Conservation (phyloP, 2,888 invertebrate genomes). For the Agrotis exclamationis region DNA sequence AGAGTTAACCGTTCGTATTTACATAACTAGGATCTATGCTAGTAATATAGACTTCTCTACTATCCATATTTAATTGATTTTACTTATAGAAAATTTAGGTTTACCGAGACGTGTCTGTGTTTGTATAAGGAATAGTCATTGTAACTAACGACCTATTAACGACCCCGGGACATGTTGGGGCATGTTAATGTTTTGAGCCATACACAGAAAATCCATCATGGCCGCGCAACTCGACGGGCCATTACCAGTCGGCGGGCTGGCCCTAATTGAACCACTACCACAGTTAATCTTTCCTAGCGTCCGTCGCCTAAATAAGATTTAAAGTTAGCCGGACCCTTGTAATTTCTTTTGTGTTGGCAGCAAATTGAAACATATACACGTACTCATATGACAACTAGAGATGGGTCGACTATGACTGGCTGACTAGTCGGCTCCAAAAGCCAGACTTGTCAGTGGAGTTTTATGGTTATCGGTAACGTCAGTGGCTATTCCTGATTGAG, state of each 20-base stretch:
- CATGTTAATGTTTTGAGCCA: conserved; percentile 37
- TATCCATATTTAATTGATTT: too few species aligned
- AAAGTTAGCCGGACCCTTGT: conserved; percentile 67
- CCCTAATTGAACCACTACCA: conserved; percentile 53
- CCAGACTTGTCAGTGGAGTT: too few species aligned
- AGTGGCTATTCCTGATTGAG: too few species aligned
- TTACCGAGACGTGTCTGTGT: neutral
- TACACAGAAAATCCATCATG: conserved; percentile 64
- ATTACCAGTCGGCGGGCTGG: conserved; percentile 51
- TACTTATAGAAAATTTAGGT: neutral
- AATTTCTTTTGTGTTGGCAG: conserved; percentile 60
- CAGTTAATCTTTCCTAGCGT: conserved; percentile 58
- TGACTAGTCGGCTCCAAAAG: too few species aligned
- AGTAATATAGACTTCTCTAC: too few species aligned
- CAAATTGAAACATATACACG: conserved; percentile 61
- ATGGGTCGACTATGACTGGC: too few species aligned
- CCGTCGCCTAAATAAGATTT: conserved; percentile 68
- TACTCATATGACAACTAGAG: conserved; percentile 27
- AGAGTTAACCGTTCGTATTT: too few species aligned
- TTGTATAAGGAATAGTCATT: conserved; percentile 16
- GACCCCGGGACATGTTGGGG: conserved; percentile 29
- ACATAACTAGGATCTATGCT: too few species aligned
- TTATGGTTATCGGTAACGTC: too few species aligned
- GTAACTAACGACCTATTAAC: conserved; percentile 23
- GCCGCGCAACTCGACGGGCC: conserved; percentile 37